Evolutionary conservation across 2,113 vertebrate species (phyloP), one percentile per base, ranked within the genome.

Genomic region (Callaeas wilsoni): DNA sequence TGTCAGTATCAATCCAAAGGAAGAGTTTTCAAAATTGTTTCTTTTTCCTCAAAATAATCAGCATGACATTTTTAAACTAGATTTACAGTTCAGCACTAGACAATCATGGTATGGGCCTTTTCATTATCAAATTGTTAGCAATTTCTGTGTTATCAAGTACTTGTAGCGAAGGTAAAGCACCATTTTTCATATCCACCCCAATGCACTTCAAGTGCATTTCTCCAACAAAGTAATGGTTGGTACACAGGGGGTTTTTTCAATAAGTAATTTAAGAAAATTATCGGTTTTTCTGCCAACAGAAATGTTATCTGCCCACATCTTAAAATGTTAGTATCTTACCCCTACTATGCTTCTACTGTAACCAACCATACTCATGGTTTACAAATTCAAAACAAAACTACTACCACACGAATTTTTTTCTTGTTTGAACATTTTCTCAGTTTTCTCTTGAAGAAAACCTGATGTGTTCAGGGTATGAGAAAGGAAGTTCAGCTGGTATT

Each of bases 171-270:
- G 44, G 35, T 50, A 68, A 83, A 73, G 27, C 30, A 64, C 0
- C 0, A 62, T 78, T 86, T 71, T 65, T 42, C 29, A 30, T 33
- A 69, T 13, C 25, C 10, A 50, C 5, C 17, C 14, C 65, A 59
- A 27, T 0, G 7, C 7, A 62, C 4, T 70, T 80, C 7, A 78
- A 55, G 6, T 9, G 21, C 21, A 42, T 55, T 94, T 63, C 29
- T 49, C 37, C 52, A 65, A 13, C 8, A 68, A 68, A 53, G n/a
- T 16, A 68, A 52, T 13, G 16, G 37, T 10, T 69, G 56, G 25
- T 19, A 65, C 7, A 25, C 4, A 21, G 26, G 7, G 21, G 2
- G 1, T 0, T 0, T 0, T 52, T 42, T 3, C 30, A 87, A 50
- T 16, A 76, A 55, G 13, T 25, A 62, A 52, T 49, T 46, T 69